A percentile compares a stretch with the other conserved stretches of the same genome.
Conservation (phyloP, 30 jellyfish, hydroid and myxozoan species). For the Aurelia coerulea region DNA sequence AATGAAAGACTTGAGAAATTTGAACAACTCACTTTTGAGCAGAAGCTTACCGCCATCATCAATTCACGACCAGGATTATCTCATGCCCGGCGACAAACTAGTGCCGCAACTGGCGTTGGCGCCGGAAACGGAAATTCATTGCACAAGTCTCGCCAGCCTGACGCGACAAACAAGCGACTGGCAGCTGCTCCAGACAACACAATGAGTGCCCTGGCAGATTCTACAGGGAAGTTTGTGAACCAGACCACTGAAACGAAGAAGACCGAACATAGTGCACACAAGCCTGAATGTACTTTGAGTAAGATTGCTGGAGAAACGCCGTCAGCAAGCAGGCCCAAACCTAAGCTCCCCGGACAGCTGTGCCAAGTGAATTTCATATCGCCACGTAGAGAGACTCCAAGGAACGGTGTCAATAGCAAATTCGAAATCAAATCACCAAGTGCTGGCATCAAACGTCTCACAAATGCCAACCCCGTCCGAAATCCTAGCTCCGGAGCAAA, state of each 20-base stretch:
- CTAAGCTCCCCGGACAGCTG: conserved; percentile 40
- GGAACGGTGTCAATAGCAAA: not conserved
- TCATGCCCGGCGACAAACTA: conserved; percentile 13
- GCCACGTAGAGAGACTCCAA: conserved; percentile 16
- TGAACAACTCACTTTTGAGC: conserved; percentile 39
- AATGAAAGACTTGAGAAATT: conserved; percentile 12
- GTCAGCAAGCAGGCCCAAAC: conserved; percentile 32
- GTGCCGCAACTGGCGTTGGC: not conserved
- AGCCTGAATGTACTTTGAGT: not conserved
- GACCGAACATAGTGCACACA: not conserved
- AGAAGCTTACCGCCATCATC: conserved; percentile 18
- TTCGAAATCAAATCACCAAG: conserved; percentile 7
- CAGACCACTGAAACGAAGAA: not conserved
- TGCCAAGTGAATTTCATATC: conserved; percentile 47
- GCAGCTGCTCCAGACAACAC: not conserved
- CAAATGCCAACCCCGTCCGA: conserved; percentile 5
- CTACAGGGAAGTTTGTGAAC: conserved; percentile 12
- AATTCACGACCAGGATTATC: conserved; percentile 36
- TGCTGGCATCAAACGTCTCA: conserved; percentile 1
- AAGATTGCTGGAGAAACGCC: not conserved
- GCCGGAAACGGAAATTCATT: not conserved
- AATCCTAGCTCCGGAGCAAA: not conserved
- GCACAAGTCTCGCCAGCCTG: not conserved
- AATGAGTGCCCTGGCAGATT: not conserved
- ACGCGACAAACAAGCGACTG: not conserved